Base-by-base conservation (phyloP, 2,888 invertebrate genomes). In the Ectemnius lituratus region DNA sequence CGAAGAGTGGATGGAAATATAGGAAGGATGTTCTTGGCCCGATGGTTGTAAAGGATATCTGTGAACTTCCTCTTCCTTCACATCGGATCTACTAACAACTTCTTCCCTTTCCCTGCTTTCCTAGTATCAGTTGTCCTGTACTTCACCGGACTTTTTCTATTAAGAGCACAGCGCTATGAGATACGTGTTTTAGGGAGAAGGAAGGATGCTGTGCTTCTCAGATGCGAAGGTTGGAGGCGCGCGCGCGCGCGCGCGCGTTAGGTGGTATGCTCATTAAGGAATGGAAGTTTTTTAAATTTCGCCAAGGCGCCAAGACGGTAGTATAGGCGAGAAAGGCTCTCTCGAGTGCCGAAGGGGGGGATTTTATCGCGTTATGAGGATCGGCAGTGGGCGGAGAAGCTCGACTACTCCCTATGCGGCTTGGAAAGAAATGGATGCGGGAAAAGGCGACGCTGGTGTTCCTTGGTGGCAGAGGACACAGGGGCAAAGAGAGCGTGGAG, bases 71-170 rank as follows among this genome's bases (percentile, higher is more conserved):
- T 14, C 16, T 18, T 28, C 16, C 49, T 8, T 28, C 11, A 16
- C 18, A 57, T 68, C 74, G 62, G 47, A 68, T 11, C 74, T 56
- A 69, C 69, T 74, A 74, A 69, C 64, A 74, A 49, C 69, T 18
- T 52, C 13, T 1, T 66, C 62, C 67, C 71, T 61, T 60, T 63
- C 27, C 45, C 20, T 20, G 57, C n/a, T n/a, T 37, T 23, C 52
- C 20, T 61, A 11, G 70, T 47, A 65, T 23, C 18, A 64, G 59
- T 66, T 62, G 37, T 57, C 45, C 45, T 65, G 16, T 60, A 45
- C 49, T 47, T 37, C 52, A 56, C 5, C 28, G 37, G 37, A 52
- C n/a, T 16, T 52, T 52, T 52, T 52, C 52, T 52, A 52, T 52
- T 52, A 52, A 52, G 52, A 37, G 16, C 52, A 1, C 16, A 16